phyloP scores from a whole-genome alignment of 2,113 vertebrate genomes.

The Zapus hudsonius region DNA sequence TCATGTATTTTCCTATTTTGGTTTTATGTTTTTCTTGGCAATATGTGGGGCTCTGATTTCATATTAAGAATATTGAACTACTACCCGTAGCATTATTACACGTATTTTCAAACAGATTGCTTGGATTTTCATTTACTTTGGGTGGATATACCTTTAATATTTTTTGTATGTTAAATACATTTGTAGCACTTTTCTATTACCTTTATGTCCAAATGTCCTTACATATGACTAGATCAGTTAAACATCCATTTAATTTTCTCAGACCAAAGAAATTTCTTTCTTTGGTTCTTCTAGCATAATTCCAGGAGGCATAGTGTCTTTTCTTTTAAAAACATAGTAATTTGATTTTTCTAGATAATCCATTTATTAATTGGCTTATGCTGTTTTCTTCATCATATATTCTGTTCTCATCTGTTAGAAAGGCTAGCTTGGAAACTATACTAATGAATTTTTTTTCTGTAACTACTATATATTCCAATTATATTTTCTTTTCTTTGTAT shows the following conservation, averaged over 20 bases:
- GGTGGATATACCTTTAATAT: no score
- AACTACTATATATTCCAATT: no score
- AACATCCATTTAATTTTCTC: neutral
- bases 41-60: neutral
- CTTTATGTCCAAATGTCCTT: neutral
- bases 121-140: conserved; percentile 40
- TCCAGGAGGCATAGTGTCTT: neutral
- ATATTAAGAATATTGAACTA: conserved; percentile 40
- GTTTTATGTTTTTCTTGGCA: conserved; percentile 19
- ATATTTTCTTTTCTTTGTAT: no score
- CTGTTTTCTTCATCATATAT: neutral
- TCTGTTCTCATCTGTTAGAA: no score
- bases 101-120: neutral
- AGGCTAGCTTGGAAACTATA: no score
- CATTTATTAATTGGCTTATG: neutral
- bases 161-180: neutral
- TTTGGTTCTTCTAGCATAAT: no score
- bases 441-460: no score
- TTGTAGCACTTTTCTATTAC: neutral
- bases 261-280: no score
- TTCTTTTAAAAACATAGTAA: neutral
- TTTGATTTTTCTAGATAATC: neutral
- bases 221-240: neutral
- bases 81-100: neutral
- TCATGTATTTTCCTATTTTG: neutral